A percentile compares a stretch with the other conserved stretches of the same genome.
Conservation (phyloP, 2,888 invertebrate species). For the Hirtodrosophila trivittata region DNA sequence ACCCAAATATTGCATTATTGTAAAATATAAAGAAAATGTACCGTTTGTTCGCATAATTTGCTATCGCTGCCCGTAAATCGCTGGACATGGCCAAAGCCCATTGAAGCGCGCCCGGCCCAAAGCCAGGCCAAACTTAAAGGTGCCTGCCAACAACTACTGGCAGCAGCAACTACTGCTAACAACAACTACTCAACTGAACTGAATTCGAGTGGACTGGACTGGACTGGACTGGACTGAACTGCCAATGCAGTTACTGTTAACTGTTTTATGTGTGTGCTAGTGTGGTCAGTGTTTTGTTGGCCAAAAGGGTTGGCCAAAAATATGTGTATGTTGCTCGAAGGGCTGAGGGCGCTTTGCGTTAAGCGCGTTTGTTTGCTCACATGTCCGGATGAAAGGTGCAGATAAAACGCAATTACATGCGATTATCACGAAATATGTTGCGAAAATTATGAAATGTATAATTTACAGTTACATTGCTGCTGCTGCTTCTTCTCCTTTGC, state of each 20-base stretch:
- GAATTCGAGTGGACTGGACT: neutral
- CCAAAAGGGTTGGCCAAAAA: conserved; percentile 39
- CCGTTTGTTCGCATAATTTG: conserved; percentile 79
- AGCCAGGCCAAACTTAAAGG: neutral
- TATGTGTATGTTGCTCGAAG: conserved; percentile 12
- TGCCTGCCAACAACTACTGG: conserved; percentile 2
- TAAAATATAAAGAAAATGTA: conserved; percentile 61
- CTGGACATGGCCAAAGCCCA: conserved; percentile 60
- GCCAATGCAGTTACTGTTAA: conserved; percentile 12
- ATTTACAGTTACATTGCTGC: conserved; percentile 80
- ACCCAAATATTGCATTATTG: conserved; percentile 70
- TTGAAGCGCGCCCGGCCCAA: conserved; percentile 69
- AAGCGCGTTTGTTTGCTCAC: conserved; percentile 80
- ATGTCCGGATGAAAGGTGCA: conserved; percentile 82
- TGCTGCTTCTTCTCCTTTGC: conserved; percentile 13
- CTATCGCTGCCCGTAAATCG: conserved; percentile 72
- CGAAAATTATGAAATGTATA: conserved; percentile 82
- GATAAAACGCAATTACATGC: conserved; percentile 83
- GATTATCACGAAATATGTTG: conserved; percentile 81
- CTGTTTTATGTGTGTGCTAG: conserved; percentile 7
- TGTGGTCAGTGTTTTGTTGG: conserved; percentile 43
- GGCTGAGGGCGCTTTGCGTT: conserved; percentile 49
- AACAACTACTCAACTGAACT: neutral
- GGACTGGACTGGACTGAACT: no score
- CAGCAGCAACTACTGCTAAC: neutral